Evolutionary conservation across 1,140 invertebrate species (phyloP).

Genomic region (honey bee (Apis mellifera)): DNA sequence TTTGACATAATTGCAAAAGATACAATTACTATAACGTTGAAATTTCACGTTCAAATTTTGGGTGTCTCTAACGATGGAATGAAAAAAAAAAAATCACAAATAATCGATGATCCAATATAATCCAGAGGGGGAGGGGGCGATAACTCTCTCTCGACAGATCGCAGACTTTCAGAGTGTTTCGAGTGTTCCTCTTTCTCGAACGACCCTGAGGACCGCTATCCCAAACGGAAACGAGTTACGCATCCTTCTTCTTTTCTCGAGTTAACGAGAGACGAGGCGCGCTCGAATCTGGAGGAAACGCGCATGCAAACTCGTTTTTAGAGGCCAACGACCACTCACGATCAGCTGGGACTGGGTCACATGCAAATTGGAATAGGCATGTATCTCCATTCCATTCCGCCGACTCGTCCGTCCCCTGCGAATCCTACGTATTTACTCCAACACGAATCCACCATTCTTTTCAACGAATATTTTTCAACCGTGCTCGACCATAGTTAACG

Average conservation of each 20-base stretch:
- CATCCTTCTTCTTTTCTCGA: not conserved
- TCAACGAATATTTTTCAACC: no score
- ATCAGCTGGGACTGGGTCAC: conserved; percentile 68
- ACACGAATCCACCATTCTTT: no score
- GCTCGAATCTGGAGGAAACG: not conserved
- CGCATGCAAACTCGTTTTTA: conserved; percentile 13
- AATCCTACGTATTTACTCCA: not conserved
- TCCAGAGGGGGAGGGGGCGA: no score
- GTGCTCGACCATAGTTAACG: no score
- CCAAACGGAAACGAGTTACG: not conserved
- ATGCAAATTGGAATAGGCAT: conserved; percentile 55
- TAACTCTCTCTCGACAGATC: not conserved
- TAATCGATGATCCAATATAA: no score
- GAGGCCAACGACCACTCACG: conserved; percentile 61
- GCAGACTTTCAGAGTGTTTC: not conserved
- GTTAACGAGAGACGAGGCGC: conserved; percentile 10
- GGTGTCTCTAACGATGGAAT: no score
- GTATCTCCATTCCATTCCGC: not conserved
- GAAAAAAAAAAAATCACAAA: no score
- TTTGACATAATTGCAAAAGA: no score
- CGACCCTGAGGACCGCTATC: not conserved
- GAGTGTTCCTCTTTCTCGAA: no score
- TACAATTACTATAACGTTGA: no score
- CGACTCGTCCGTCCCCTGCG: not conserved
- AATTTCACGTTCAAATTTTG: no score